Conservation (phyloP, 2,888 invertebrate species). For the Vannuccia rotundouncinata region DNA sequence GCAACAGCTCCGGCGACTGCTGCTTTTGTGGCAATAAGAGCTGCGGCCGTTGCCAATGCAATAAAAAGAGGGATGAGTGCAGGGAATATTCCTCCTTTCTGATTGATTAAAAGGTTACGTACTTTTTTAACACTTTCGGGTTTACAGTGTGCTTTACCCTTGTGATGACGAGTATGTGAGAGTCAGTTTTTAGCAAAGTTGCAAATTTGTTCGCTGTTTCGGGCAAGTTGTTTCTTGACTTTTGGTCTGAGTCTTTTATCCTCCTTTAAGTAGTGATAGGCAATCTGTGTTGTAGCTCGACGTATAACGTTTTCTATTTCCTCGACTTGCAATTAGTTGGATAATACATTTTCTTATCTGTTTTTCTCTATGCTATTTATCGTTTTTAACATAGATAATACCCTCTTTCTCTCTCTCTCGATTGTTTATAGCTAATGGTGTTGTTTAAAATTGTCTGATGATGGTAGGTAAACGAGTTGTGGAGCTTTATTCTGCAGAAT, state of each 20-base stretch:
- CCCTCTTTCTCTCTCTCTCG: too few species aligned
- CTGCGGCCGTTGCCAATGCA: neutral
- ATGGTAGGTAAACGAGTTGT: too few species aligned
- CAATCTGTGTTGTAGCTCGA: neutral
- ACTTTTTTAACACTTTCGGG: neutral
- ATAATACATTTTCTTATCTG: too few species aligned
- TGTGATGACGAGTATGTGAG: neutral
- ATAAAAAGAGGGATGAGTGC: neutral
- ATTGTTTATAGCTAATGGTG: too few species aligned
- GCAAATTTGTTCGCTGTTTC: neutral
- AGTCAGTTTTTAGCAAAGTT: neutral
- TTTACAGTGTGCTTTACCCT: neutral
- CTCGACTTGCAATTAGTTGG: too few species aligned
- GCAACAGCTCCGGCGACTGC: neutral
- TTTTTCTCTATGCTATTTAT: too few species aligned
- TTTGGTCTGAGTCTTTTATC: neutral
- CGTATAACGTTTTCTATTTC: too few species aligned
- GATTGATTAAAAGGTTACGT: neutral
- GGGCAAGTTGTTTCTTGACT: neutral
- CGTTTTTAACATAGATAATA: too few species aligned
- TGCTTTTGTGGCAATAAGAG: neutral
- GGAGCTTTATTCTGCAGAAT: too few species aligned
- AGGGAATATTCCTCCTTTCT: neutral
- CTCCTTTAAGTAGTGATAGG: neutral
- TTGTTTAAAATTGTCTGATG: too few species aligned